Base-by-base conservation (phyloP, 2,113 vertebrate species). In the Pyxicephalus adspersus region DNA sequence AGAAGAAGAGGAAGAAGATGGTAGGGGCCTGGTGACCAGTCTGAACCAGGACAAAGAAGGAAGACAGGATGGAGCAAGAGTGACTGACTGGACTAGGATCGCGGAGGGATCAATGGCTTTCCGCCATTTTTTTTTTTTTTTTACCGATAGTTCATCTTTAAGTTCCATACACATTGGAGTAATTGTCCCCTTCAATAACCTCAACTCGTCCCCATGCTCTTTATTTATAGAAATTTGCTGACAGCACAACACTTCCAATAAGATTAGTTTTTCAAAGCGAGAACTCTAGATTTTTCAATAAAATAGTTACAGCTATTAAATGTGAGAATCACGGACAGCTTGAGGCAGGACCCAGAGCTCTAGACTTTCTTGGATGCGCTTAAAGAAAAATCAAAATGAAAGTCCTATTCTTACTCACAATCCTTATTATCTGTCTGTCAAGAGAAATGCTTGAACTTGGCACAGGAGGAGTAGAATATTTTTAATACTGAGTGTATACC, bases 191-290 rank as follows among this genome's bases (percentile, higher is more conserved):
- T 22, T 31, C 26, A n/a, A 15, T 72, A n/a, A 52, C 29, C 52
- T 2, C 25, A 57, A 13, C 52, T 16, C 19, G 25, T 31, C 18
- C 51, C 16, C 25, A 72, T n/a, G 23, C 45, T 45, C 38, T 29
- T 19, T 51, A 11, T 68, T 7, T 25, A 6, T 23, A 28, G n/a
- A 31, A 57, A 55, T 57, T 19, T 57, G 51, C 68, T 72, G 68
- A 72, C 52, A 72, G 51, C 51, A n/a, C 3, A 71, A 54, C 68
- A 71, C 26, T 72, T 72, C 25, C 26, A 57, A 52, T 52, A 72
- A 72, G 18, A 72, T 72, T 55, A 57, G 68, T 57, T 72, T 72
- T 72, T 57, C 68, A 72, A 72, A 72, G 55, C 55, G 68, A 72
- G 68, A 72, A 72, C 9, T 72, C 51, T 31, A 25, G 68, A 54